Base-by-base conservation (phyloP, 2,888 invertebrate species). In the Acheta domesticus region DNA sequence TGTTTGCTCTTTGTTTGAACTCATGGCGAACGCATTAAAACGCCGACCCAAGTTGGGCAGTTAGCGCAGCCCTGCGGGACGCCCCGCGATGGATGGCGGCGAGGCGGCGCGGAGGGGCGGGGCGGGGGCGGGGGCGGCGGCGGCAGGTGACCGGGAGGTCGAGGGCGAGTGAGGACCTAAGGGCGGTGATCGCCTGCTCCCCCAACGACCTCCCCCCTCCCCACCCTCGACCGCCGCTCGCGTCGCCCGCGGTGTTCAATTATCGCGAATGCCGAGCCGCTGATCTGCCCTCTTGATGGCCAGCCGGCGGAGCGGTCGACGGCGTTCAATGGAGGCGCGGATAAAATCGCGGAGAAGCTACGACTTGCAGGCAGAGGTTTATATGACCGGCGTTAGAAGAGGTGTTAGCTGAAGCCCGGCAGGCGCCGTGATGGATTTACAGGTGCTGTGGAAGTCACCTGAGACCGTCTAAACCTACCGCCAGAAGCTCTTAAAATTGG, bases 281-380 rank as follows among this genome's bases (percentile, higher is more conserved):
- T 48, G 48, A 23, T 36, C n/a, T 76, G 36, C 76, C 76, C 36
- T 76, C n/a, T 76, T 76, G 48, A 23, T 36, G 36, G 48, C 48
- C 76, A 76, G 76, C 20, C n/a, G 76, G 76, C 14, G 76, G 5
- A 23, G 36, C 76, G 36, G 76, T 19, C 76, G 11, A 8, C 5
- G 23, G n/a, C 16, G 76, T 21, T 76, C 21, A 23, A 48, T 36
- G 76, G 21, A n/a, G 76, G 21, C 11, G 76, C 16, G n/a, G 76
- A 16, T 19, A n/a, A 11, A 21, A 16, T 14, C 20, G 11, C 19
- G 11, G 16, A 36, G 19, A 5, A 16, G 12, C 36, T 36, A 76
- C 48, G 76, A 23, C 48, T 76, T 76, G 76, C n/a, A 36, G 76
- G 48, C 21, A 48, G 76, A 16, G n/a, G 23, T 21, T 23, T 23